Evolutionary conservation across 1,140 invertebrate species (phyloP).

Genomic region (Colletes latitarsis): DNA sequence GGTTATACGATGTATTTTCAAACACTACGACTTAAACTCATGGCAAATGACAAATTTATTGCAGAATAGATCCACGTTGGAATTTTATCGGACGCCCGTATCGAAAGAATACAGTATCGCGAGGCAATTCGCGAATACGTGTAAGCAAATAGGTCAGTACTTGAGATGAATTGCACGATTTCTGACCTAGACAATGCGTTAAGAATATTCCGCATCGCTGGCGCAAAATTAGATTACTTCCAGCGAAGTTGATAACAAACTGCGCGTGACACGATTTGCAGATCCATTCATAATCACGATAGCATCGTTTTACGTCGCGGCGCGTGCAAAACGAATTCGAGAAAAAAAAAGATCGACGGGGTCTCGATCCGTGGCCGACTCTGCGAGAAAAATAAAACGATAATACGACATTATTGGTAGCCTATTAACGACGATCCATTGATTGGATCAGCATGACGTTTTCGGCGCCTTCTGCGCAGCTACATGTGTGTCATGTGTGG

Average conservation of each 20-base stretch:
- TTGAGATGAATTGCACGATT: slow-evolving; percentile 12
- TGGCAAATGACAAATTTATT: too few species aligned
- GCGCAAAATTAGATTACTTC: slow-evolving; percentile 33
- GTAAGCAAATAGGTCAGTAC: slow-evolving; percentile 14
- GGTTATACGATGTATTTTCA: too few species aligned
- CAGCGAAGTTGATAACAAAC: slow-evolving; percentile 25
- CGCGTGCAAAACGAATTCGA: slow-evolving; percentile 28
- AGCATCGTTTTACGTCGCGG: neutral
- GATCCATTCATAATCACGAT: slow-evolving; percentile 21
- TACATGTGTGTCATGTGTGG: slow-evolving; percentile 36
- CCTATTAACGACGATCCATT: slow-evolving; percentile 47
- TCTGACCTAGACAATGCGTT: slow-evolving; percentile 35
- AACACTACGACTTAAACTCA: too few species aligned
- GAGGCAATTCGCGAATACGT: neutral
- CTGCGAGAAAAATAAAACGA: slow-evolving; percentile 56
- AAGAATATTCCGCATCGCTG: slow-evolving; percentile 24
- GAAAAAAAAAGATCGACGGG: slow-evolving; percentile 7
- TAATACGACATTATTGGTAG: slow-evolving; percentile 62
- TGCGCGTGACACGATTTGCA: neutral
- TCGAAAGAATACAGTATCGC: neutral
- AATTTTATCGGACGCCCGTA: neutral
- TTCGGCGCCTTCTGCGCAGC: slow-evolving; percentile 55
- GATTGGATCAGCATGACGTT: slow-evolving; percentile 48
- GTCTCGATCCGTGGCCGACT: neutral
- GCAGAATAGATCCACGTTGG: neutral